Conservation (phyloP, 1,140 invertebrate species). For the Augochlora pura region DNA sequence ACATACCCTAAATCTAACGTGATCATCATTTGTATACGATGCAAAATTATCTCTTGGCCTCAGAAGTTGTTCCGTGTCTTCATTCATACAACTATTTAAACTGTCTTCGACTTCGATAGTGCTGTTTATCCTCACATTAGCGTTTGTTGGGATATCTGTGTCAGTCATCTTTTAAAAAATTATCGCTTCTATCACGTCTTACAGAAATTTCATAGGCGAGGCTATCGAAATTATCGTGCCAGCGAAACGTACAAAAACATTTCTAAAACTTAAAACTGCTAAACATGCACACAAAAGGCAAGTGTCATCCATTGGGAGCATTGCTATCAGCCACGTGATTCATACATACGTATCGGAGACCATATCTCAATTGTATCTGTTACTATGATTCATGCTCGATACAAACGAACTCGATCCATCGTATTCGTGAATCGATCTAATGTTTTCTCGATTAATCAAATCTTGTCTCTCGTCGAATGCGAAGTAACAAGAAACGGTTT, state of each 20-base stretch:
- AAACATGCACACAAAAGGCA: neutral
- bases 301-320: neutral
- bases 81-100: slow-evolving; percentile 14
- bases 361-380: too few relatives aligned
- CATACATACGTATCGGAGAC: neutral
- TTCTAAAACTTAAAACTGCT: neutral
- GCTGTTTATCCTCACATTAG: slow-evolving; percentile 58
- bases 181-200: neutral
- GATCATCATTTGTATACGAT: slow-evolving; percentile 68
- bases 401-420: neutral
- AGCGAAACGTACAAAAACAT: neutral
- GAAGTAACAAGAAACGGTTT: too few relatives aligned
- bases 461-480: neutral
- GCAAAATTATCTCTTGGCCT: slow-evolving; percentile 75
- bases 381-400: slow-evolving; percentile 42
- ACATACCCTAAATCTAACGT: slow-evolving; percentile 73
- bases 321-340: slow-evolving; percentile 22
- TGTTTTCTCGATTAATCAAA: neutral
- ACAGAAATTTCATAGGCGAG: neutral
- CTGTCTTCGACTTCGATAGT: slow-evolving; percentile 48
- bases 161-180: slow-evolving; percentile 50
- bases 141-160: slow-evolving; percentile 39
- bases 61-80: slow-evolving; percentile 60
- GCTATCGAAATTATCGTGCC: neutral
- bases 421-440: neutral